Evolutionary conservation across 2,113 vertebrate species (phyloP).

Genomic region (Cryptomyrus ogoouensis): DNA sequence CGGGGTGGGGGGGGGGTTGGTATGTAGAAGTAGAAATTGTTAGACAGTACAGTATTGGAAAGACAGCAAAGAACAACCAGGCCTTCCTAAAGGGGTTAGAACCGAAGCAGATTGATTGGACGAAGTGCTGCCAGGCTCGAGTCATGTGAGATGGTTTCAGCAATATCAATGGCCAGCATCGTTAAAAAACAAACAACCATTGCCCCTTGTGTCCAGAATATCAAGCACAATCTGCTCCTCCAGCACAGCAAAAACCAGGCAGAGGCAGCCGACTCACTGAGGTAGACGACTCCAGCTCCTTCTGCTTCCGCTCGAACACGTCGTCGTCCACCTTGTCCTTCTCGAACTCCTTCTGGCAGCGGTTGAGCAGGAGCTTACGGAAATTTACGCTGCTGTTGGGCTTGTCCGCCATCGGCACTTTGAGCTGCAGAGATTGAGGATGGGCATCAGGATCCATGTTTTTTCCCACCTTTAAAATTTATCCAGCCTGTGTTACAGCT

Average conservation of each 20-base stretch:
- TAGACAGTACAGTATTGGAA: background rate
- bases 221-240: background rate
- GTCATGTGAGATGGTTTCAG: background rate
- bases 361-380: slow-evolving; percentile 91
- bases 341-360: slow-evolving; percentile 98
- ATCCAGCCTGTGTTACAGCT: background rate
- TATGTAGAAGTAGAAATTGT: background rate
- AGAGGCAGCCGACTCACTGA: slow-evolving; percentile 55
- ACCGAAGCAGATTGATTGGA: background rate
- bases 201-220: background rate
- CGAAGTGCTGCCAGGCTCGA: background rate
- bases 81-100: background rate
- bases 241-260: background rate
- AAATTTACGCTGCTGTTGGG: slow-evolving; percentile 86
- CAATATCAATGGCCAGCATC: background rate
- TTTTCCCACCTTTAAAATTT: background rate
- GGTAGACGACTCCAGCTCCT: slow-evolving; percentile 81
- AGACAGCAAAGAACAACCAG: background rate
- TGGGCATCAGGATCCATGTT: background rate
- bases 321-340: slow-evolving; percentile 94
- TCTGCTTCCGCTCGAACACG: slow-evolving; percentile 94
- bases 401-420: slow-evolving; percentile 88
- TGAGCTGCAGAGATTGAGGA: slow-evolving; percentile 62
- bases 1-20: background rate
- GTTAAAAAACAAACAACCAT: background rate